phyloP scores from a whole-genome alignment of 2,797 vertebrate genomes.

The Sebastes wilsoni region DNA sequence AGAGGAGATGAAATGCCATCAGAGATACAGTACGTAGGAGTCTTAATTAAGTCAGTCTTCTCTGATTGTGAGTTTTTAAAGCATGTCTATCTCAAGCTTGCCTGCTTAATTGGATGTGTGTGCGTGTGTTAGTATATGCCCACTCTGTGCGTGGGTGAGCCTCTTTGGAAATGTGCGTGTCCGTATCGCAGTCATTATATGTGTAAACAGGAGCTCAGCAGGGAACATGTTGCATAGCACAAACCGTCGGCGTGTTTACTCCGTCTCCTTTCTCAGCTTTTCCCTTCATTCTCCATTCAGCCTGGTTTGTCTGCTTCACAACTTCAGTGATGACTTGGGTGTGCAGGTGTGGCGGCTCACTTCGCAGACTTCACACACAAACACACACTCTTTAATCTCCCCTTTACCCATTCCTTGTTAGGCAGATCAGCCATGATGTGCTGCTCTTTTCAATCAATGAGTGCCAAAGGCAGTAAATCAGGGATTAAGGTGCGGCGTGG shows the following conservation, averaged over 20 bases:
- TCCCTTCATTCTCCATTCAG: conserved; percentile 21
- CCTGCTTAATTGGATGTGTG: conserved; percentile 58
- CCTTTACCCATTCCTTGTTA: conserved; percentile 58
- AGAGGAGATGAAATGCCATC: conserved; percentile 56
- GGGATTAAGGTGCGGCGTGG: conserved; percentile 69
- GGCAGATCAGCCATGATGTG: conserved; percentile 67
- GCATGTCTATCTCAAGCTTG: conserved; percentile 56
- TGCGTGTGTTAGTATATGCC: conserved; percentile 16
- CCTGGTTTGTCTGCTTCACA: conserved; percentile 31
- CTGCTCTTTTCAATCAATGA: conserved; percentile 77
- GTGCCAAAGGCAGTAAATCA: conserved; percentile 74
- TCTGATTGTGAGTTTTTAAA: conserved; percentile 68
- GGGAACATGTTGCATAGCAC: conserved; percentile 48
- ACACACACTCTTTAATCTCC: conserved; percentile 54
- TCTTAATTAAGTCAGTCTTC: conserved; percentile 72
- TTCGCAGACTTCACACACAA: conserved; percentile 49
- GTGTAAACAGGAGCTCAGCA: conserved; percentile 64
- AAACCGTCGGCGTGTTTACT: conserved; percentile 47
- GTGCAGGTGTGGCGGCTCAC: conserved; percentile 51
- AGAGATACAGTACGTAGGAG: conserved; percentile 65
- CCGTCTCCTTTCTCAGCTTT: conserved; percentile 5
- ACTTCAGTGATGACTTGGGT: conserved; percentile 49
- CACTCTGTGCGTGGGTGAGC: conserved; percentile 41
- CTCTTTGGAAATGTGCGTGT: conserved; percentile 58
- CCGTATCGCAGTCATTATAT: conserved; percentile 56